These are phyloP conservation scores for Sus scrofa DNA, from an alignment of 2,113 vertebrate genomes.

Conservation along the genomic window T2T-Sscrofa CM000814.6:114084001-114084500, in stretches of 20 bases:
- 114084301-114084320: not conserved
- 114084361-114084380: not conserved
- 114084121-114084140: not conserved
- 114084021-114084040: not conserved
- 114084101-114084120: not conserved
- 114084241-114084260: not conserved
- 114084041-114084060: not conserved
- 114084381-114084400: not conserved
- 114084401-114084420: not conserved
- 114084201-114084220: not conserved
- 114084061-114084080: not conserved
- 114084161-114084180: not conserved
- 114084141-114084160: not conserved
- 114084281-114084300: not conserved
- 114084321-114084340: not conserved
- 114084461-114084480: not conserved
- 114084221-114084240: not conserved
- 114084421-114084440: not conserved
- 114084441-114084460: not conserved
- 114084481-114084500: constrained; percentile 20
- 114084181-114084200: not conserved
- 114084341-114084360: not conserved
- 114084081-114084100: not conserved
- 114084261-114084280: not conserved
- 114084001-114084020: not conserved